These are phyloP conservation scores for Melanotaenia boesemani DNA, from an alignment of 2,797 vertebrate species.

Conservation along the genomic window DNA sequence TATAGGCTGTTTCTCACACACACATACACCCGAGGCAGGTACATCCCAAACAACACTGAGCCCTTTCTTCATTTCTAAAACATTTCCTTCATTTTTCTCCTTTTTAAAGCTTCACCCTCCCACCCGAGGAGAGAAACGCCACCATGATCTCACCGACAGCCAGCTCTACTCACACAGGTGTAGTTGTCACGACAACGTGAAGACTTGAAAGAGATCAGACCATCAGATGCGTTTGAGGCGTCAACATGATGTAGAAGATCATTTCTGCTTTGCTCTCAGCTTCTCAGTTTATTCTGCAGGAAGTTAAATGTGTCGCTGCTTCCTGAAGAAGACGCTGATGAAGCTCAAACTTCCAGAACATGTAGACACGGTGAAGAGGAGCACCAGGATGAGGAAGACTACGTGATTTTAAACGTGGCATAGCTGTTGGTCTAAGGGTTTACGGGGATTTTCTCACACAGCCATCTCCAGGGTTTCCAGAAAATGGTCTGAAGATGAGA, in stretches of 20 bases:
- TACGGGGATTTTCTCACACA: no score
- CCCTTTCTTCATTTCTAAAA: neutral
- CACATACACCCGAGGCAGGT: neutral
- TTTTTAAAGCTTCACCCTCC: conserved; percentile 13
- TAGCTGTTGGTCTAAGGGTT: no score
- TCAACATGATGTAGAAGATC: neutral
- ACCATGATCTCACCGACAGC: conserved; percentile 9
- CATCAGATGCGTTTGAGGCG: neutral
- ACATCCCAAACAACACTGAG: neutral
- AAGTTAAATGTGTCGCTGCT: no score
- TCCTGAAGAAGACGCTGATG: no score
- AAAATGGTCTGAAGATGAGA: no score
- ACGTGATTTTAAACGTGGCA: no score
- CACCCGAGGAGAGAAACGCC: neutral
- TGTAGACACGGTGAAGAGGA: no score
- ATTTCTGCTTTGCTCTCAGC: neutral
- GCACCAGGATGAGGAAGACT: no score
- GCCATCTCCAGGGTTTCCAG: no score
- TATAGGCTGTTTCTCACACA: conserved; percentile 4
- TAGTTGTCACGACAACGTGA: neutral
- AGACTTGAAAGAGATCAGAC: conserved; percentile 4
- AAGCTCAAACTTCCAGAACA: no score
- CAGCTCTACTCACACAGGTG: neutral
- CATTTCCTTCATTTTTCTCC: neutral
- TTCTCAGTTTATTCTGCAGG: no score